Conservation (phyloP, 2,797 vertebrate species). For the Brotula barbata region DNA sequence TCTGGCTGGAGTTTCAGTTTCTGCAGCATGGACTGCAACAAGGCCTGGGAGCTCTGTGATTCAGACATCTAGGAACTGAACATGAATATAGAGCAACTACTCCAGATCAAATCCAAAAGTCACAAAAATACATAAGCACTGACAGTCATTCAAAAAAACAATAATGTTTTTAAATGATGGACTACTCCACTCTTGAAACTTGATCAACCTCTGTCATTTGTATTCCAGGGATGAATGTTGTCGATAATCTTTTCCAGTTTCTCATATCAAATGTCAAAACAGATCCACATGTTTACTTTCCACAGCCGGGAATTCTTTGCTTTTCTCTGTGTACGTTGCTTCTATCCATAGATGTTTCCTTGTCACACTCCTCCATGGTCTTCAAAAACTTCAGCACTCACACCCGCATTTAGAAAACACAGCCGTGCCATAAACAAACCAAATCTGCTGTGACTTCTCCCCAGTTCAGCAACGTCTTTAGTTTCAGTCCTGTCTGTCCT, state of each 20-base stretch:
- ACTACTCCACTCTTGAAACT: conserved; percentile 5
- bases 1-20: conserved; percentile 74
- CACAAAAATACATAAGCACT: conserved; percentile 1
- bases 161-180: conserved; percentile 1
- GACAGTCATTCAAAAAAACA: not conserved
- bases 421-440: conserved; percentile 10
- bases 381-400: conserved; percentile 15
- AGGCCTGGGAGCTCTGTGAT: conserved; percentile 59
- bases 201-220: conserved; percentile 13
- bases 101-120: conserved; percentile 31
- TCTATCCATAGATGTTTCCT: conserved; percentile 14
- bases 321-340: conserved; percentile 4
- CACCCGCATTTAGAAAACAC: not conserved
- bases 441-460: conserved; percentile 15
- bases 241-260: conserved; percentile 18
- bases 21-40: conserved; percentile 84
- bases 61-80: conserved; percentile 72
- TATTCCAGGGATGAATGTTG: conserved; percentile 18
- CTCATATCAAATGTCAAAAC: conserved; percentile 11
- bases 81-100: conserved; percentile 7
- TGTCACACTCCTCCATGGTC: conserved; percentile 23
- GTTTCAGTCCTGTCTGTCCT: conserved; percentile 44
- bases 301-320: conserved; percentile 5
- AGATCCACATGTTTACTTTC: conserved; percentile 16
- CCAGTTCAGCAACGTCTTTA: conserved; percentile 11